Base-by-base conservation (phyloP, 2,113 vertebrate species). In the Chaenogobius annularis region DNA sequence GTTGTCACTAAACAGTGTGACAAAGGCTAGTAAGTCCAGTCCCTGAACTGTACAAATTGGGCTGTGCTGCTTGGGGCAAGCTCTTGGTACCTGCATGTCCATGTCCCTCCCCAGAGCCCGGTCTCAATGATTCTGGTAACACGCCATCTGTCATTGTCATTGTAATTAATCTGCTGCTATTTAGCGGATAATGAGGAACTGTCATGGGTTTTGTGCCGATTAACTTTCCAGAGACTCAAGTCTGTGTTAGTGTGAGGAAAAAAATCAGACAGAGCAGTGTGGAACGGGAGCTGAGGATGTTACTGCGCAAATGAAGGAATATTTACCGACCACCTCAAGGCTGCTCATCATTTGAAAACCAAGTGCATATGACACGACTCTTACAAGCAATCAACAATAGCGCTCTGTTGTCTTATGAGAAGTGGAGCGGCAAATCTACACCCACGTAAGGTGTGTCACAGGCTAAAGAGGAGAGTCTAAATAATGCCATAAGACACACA, bases 131-230 rank as follows among this genome's bases (percentile, higher is more conserved):
- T 90, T n/a, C 88, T 85, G 74, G 82, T 81, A 89, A 90, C 81
- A 80, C 89, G 86, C 92, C 90, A 93, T 93, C 90, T 93, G 91
- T 93, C 91, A 91, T 75, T 88, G 91, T 90, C 91, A 91, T 87
- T 90, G 86, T 92, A 93, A 93, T 93, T 92, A 92, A 92, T 93
- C 90, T 92, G 88, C 71, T 81, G 90, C 90, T 89, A 92, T 93
- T 93, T 91, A 93, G 88, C 88, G 85, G 90, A 85, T 93, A 93
- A 94, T 90, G 84, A 93, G 91, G 92, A 85, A 85, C 89, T 90
- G 90, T 91, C 83, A 23, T 81, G 83, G 90, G 83, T 84, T 93
- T 84, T 81, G 82, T 90, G 87, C 75, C 72, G 84, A 81, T 85
- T 80, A 79, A 69, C 80, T 80, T 87, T 72, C 78, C 83, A 67